Evolutionary conservation across 30 jellyfish, hydroid and myxozoan genomes (phyloP).

Genomic region (Pelagia noctiluca): DNA sequence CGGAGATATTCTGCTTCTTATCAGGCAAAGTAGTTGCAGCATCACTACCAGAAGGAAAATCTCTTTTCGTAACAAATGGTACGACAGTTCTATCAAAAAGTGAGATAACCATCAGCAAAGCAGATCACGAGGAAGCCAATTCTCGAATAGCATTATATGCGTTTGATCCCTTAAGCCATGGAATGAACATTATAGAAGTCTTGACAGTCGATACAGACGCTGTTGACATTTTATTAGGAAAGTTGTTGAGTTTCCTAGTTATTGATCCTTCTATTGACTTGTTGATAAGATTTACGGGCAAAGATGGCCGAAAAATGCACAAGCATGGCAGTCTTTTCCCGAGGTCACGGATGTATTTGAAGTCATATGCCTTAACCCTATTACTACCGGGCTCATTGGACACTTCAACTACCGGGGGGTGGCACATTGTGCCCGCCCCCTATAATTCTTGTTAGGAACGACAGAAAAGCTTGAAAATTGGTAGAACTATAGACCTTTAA

Average conservation of each 20-base stretch:
- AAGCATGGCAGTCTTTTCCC: conserved; percentile 52
- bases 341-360: conserved; percentile 39
- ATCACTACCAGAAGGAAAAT: conserved; percentile 1
- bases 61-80: conserved; percentile 12
- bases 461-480: too few species aligned
- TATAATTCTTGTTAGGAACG: too few species aligned
- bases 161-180: conserved; percentile 30
- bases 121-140: conserved; percentile 60
- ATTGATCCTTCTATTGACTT: conserved; percentile 19
- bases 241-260: not conserved
- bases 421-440: too few species aligned
- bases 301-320: conserved; percentile 20
- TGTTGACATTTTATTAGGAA: conserved; percentile 29
- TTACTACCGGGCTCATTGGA: too few species aligned
- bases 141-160: conserved; percentile 41
- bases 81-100: conserved; percentile 22
- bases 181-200: conserved; percentile 21
- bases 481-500: too few species aligned
- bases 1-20: conserved; percentile 8
- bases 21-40: conserved; percentile 1
- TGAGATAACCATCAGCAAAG: conserved; percentile 28
- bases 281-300: conserved; percentile 48
- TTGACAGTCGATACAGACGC: conserved; percentile 52
- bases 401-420: too few species aligned
- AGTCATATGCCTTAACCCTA: not conserved